Conservation (phyloP, 2,113 vertebrate species). For the Thoracochromis brauschi region DNA sequence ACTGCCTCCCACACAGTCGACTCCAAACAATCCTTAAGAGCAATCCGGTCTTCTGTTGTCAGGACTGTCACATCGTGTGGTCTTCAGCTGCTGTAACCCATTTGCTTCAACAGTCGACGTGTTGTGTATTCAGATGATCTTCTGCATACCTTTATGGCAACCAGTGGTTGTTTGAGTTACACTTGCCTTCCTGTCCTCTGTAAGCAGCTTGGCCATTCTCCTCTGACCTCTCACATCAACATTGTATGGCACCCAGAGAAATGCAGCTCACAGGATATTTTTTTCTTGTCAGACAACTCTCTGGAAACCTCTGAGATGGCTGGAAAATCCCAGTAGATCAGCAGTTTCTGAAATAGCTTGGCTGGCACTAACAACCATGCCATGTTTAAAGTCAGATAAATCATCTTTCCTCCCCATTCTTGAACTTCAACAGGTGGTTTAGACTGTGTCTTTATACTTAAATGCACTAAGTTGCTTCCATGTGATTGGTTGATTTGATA, state of each 20-base stretch:
- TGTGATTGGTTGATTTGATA: background rate
- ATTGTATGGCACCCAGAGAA: background rate
- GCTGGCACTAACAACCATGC: background rate
- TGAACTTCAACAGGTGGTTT: background rate
- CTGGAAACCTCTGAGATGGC: background rate
- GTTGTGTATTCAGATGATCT: background rate
- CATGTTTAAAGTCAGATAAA: background rate
- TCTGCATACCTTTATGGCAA: background rate
- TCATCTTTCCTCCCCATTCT: background rate
- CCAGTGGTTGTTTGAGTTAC: background rate
- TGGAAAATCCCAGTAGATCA: background rate
- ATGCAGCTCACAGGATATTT: background rate
- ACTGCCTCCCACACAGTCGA: background rate
- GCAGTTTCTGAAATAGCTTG: background rate
- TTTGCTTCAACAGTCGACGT: background rate
- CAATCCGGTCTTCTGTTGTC: background rate
- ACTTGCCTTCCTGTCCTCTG: background rate
- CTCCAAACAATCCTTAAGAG: background rate
- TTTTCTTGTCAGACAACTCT: background rate
- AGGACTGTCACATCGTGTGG: background rate
- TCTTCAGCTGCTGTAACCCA: background rate
- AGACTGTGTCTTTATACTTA: background rate
- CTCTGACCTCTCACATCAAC: background rate
- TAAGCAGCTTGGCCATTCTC: background rate
- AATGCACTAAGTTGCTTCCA: background rate